Evolutionary conservation across 2,797 vertebrate genomes (phyloP).

Genomic region (Aldrovandia affinis): DNA sequence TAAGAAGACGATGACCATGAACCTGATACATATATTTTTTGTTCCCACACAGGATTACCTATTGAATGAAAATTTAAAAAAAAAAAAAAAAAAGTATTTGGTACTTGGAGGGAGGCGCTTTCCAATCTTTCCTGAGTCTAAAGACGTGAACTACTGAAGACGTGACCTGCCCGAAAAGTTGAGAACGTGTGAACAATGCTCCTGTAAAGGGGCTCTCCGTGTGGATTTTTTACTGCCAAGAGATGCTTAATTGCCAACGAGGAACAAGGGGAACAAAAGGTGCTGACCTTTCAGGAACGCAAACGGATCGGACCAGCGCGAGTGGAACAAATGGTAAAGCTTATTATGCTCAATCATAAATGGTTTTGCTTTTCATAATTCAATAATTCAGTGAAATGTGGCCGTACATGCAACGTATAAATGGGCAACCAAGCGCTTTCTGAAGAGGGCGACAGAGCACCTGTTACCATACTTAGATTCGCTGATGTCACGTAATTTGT

Average conservation of each 20-base stretch:
- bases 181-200: slow-evolving; percentile 12
- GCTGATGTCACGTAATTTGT: not conserved
- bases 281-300: slow-evolving; percentile 19
- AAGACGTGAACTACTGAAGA: slow-evolving; percentile 42
- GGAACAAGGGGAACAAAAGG: slow-evolving; percentile 5
- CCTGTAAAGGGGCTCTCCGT: slow-evolving; percentile 25
- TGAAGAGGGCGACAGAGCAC: slow-evolving; percentile 48
- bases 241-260: slow-evolving; percentile 26
- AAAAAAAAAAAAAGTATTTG: slow-evolving; percentile 16
- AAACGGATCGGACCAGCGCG: slow-evolving; percentile 13
- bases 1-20: not conserved
- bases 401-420: not conserved
- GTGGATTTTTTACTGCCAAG: slow-evolving; percentile 29
- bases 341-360: not conserved
- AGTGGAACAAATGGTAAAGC: slow-evolving; percentile 5
- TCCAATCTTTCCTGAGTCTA: slow-evolving; percentile 40
- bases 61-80: slow-evolving; percentile 3
- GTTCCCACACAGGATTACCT: slow-evolving; percentile 19
- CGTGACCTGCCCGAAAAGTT: not conserved
- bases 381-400: not conserved
- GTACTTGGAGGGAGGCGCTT: slow-evolving; percentile 56
- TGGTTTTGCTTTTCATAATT: not conserved
- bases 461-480: slow-evolving; percentile 11
- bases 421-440: slow-evolving; percentile 18
- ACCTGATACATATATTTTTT: not conserved